Evolutionary conservation across 2,888 invertebrate species (phyloP), one percentile per base, ranked within the genome.

Genomic region (Tetragonula carbonaria): DNA sequence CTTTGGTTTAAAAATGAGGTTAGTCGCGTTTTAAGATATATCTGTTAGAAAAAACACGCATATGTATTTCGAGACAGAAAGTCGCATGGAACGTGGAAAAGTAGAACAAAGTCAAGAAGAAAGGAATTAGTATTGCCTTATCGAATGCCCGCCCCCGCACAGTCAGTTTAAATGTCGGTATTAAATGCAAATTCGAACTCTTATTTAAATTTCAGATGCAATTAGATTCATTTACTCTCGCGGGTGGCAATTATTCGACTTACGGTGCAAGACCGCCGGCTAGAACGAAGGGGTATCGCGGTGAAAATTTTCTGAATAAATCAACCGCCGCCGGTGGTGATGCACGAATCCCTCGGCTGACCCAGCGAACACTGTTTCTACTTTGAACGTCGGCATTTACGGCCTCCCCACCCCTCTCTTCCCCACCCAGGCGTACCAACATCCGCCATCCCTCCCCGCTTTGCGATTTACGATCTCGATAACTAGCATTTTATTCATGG

Each of bases 131-230:
- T 63, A 67, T 28, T 71, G 62, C 63, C 71, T 78, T 71, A 77
- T 91, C 87, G 88, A 86, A 87, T 86, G 28, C 28, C 28, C 28
- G 28, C 28, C 28, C 28, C 90, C 82, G 88, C 85, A 88, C 83
- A 90, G 88, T 87, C 89, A 88, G 91, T 91, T 28, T 91, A 89
- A 90, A 90, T 90, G 87, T 82, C 85, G 86, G 91, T 91, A 92
- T 92, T 92, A 92, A 92, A 93, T 93, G 93, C 91, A 93, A 93
- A 93, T 93, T 86, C 77, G 78, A 76, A 82, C 84, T 63, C 84
- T 89, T 87, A 93, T 93, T 93, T 93, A 93, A 93, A 93, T 93
- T 93, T 92, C 89, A 93, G 92, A 93, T 93, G 93, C 92, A 93
- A 93, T 93, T 93, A 93, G 93, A 93, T 93, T 93, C 92, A 93